Percentiles rank a stretch among this genome's conserved stretches.
phyloP scores from a whole-genome alignment of 2,113 vertebrate species.

The Lophura nycthemera region DNA sequence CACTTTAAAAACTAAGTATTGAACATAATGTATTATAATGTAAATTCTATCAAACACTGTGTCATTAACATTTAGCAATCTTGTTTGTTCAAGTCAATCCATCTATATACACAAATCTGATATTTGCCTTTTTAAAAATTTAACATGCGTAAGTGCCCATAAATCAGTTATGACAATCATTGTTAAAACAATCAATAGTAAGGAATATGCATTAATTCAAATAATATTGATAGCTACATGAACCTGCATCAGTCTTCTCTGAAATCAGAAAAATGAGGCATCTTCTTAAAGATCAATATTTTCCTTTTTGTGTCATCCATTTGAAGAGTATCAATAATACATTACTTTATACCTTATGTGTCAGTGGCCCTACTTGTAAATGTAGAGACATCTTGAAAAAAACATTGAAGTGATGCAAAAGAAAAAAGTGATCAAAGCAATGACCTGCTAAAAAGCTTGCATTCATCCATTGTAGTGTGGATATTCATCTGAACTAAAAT shows the following conservation, averaged over 20 bases:
- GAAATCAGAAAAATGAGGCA: constrained; percentile 86
- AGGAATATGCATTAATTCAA: constrained; percentile 88
- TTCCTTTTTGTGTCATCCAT: constrained; percentile 81
- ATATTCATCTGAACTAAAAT: constrained; percentile 45
- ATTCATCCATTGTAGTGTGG: constrained; percentile 19
- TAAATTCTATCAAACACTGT: constrained; percentile 66
- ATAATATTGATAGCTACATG: constrained; percentile 83
- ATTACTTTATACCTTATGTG: constrained; percentile 79
- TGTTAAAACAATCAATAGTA: constrained; percentile 84
- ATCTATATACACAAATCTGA: constrained; percentile 78
- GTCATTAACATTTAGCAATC: constrained; percentile 73
- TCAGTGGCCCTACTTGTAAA: constrained; percentile 68
- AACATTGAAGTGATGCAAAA: constrained; percentile 44
- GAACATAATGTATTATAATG: constrained; percentile 64
- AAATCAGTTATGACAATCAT: constrained; percentile 88
- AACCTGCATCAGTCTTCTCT: constrained; percentile 80
- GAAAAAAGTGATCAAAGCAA: constrained; percentile 54
- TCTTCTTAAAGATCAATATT: constrained; percentile 84
- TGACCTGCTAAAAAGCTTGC: constrained; percentile 55
- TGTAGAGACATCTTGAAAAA: constrained; percentile 55
- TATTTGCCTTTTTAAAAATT: constrained; percentile 86
- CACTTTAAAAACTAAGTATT: constrained; percentile 49
- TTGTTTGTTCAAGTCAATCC: constrained; percentile 78
- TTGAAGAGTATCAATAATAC: constrained; percentile 80
- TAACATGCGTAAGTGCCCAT: constrained; percentile 84